These are phyloP conservation scores for Cephus rjabovi DNA, from an alignment of 2,888 invertebrate genomes.

Conservation along the genomic window DNA sequence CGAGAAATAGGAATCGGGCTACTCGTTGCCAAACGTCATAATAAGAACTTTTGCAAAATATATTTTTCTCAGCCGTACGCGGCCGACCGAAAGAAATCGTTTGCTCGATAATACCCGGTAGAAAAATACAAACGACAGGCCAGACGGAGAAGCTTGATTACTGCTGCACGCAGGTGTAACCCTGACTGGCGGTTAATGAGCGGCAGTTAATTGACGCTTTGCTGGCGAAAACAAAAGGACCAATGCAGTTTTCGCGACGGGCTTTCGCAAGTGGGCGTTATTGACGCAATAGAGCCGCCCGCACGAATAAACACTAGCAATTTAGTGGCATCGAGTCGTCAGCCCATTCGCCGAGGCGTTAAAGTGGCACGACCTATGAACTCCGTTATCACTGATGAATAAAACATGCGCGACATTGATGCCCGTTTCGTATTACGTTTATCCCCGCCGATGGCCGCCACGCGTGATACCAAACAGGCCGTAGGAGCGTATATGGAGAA, in stretches of 20 bases:
- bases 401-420: slow-evolving; percentile 28
- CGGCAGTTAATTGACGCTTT: no score
- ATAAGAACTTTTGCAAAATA: no score
- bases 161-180: no score
- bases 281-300: background rate
- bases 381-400: slow-evolving; percentile 38
- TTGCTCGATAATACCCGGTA: no score
- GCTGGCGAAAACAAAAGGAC: background rate
- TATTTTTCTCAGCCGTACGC: no score
- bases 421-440: background rate
- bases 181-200: no score
- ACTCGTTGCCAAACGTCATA: no score
- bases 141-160: no score
- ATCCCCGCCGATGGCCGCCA: background rate
- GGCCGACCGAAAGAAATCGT: no score
- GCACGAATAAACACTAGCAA: slow-evolving; percentile 17
- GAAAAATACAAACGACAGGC: no score
- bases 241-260: background rate
- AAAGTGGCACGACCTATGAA: slow-evolving; percentile 34
- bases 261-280: background rate
- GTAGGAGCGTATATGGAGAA: background rate
- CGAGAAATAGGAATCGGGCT: no score
- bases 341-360: slow-evolving; percentile 20
- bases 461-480: background rate
- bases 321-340: slow-evolving; percentile 22